Percentiles rank a stretch among this genome's conserved stretches.
Conservation (phyloP, 2,797 vertebrate genomes). For the Melanotaenia trifasciata region DNA sequence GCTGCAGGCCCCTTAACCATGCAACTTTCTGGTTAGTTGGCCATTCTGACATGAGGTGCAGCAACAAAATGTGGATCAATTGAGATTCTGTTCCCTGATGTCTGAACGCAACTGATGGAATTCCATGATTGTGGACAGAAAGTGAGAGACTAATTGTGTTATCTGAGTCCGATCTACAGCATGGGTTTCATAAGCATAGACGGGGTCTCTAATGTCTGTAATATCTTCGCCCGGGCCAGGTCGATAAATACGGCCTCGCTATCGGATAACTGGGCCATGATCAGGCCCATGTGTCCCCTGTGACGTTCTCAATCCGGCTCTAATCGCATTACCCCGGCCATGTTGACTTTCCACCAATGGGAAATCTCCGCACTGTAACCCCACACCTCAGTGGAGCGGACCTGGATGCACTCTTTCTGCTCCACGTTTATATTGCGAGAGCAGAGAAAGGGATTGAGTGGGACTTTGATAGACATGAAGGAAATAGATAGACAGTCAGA, state of each 20-base stretch:
- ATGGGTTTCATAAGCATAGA: slow-evolving; percentile 77
- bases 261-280: slow-evolving; percentile 84
- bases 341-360: slow-evolving; percentile 87
- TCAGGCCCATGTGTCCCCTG: slow-evolving; percentile 86
- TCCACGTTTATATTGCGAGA: slow-evolving; percentile 63
- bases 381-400: slow-evolving; percentile 78
- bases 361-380: slow-evolving; percentile 86
- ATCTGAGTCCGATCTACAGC: slow-evolving; percentile 76
- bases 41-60: slow-evolving; percentile 39
- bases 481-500: slow-evolving; percentile 65
- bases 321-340: slow-evolving; percentile 86
- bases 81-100: slow-evolving; percentile 76
- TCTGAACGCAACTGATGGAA: slow-evolving; percentile 80
- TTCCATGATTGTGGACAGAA: slow-evolving; percentile 75
- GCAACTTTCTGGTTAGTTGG: slow-evolving; percentile 74
- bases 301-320: slow-evolving; percentile 78
- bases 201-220: slow-evolving; percentile 78
- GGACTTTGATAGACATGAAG: slow-evolving; percentile 74
- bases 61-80: slow-evolving; percentile 67
- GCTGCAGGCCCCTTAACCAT: slow-evolving; percentile 58
- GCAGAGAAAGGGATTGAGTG: slow-evolving; percentile 53
- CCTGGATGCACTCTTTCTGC: slow-evolving; percentile 70
- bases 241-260: slow-evolving; percentile 82
- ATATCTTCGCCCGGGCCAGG: slow-evolving; percentile 74
- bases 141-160: slow-evolving; percentile 81